Percentiles rank a stretch among this genome's conserved stretches.
These are phyloP conservation scores for Platichthys flesus DNA, from an alignment of 2,113 vertebrate species.

Conservation along the genomic window DNA sequence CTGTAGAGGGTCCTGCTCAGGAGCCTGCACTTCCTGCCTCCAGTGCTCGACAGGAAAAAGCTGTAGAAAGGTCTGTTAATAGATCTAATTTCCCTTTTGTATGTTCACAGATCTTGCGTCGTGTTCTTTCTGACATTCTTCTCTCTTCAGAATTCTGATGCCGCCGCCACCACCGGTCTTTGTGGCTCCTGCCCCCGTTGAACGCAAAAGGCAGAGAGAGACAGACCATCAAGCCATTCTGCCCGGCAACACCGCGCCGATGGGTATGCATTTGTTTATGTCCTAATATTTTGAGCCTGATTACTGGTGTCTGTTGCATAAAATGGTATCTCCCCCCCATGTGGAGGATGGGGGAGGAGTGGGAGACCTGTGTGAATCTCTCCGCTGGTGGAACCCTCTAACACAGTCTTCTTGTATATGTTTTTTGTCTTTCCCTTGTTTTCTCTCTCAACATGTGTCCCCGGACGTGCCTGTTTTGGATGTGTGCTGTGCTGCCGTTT, in stretches of 20 bases:
- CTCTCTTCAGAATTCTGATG: slow-evolving; percentile 77
- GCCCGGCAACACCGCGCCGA: slow-evolving; percentile 8
- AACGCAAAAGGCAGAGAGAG: slow-evolving; percentile 75
- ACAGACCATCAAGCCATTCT: slow-evolving; percentile 20
- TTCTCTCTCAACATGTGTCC: slow-evolving; percentile 82
- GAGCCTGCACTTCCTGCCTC: slow-evolving; percentile 47
- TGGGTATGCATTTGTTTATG: slow-evolving; percentile 65
- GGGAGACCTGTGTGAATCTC: slow-evolving; percentile 75
- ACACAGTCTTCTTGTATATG: slow-evolving; percentile 79
- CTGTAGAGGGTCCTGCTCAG: slow-evolving; percentile 47
- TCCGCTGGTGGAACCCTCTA: slow-evolving; percentile 64
- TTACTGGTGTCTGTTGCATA: slow-evolving; percentile 41
- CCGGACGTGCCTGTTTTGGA: slow-evolving; percentile 76
- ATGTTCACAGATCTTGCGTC: background rate
- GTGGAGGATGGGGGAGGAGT: slow-evolving; percentile 72
- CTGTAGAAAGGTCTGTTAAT: slow-evolving; percentile 70
- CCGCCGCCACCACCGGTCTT: slow-evolving; percentile 76
- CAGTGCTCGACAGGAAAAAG: slow-evolving; percentile 49
- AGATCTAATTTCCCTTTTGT: background rate
- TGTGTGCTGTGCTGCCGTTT: slow-evolving; percentile 75
- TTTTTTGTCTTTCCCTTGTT: slow-evolving; percentile 82
- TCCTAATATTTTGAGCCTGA: slow-evolving; percentile 7
- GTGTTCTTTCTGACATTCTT: slow-evolving; percentile 2
- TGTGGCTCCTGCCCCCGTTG: slow-evolving; percentile 37
- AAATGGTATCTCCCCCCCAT: slow-evolving; percentile 63